Base-by-base conservation (phyloP, 92 coral and sea anemone genomes). In the Galaxea fascicularis region DNA sequence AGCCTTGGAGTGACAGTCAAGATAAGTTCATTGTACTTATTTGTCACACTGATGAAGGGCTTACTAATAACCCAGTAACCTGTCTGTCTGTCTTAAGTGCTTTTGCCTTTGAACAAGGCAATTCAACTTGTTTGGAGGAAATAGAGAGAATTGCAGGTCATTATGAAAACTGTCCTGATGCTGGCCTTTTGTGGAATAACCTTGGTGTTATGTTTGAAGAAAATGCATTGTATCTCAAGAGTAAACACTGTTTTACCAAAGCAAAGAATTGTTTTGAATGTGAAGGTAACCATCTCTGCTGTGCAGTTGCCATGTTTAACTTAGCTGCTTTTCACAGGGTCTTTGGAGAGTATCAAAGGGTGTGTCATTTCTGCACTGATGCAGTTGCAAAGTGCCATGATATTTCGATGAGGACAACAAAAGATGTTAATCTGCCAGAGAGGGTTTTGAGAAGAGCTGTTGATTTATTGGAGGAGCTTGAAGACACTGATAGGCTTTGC, bases 161-260 rank as follows among this genome's bases (percentile, higher is more conserved):
- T 1, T 49, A 21, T 56, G 18, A 45, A 28, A 15, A 80, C 29
- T 17, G 12, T 16, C 51, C 39, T 21, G 21, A 57, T 67, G 67
- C 56, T 4, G 75, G 76, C 0, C 4, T 47, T 52, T 22, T 67
- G 31, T n/a, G 52, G 68, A 80, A 35, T 16, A 68, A 80, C 35
- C 66, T 80, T 52, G 85, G 85, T 11, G 85, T 80, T 30, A 66
- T 67, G 85, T 49, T 66, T 20, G 51, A 15, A 17, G 49, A 47
- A 20, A 29, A 21, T 13, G 71, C 17, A 25, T 7, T 45, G 35
- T 53, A 67, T 27, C 4, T 66, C 28, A 67, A 18, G 20, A 56
- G 75, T 52, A 35, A 67, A 8, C 9, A 67, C 13, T 80, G 85
- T 47, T 80, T 67, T 52, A 4, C 20, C 28, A 28, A 4, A 4